Evolutionary conservation across 2,888 invertebrate species (phyloP).

Genomic region (Thysanoteuthis rhombus): DNA sequence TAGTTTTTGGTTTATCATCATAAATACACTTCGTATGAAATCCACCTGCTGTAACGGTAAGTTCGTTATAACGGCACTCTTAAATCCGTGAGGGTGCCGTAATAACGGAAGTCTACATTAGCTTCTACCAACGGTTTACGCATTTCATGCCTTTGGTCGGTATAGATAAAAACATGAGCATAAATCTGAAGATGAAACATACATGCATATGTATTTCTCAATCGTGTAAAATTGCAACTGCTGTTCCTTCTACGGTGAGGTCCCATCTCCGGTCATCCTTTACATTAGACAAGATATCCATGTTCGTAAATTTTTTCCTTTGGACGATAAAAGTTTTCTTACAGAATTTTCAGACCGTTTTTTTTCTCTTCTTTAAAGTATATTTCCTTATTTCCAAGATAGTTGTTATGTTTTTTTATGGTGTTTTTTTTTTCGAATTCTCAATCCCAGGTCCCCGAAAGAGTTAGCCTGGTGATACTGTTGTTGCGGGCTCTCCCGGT

Average conservation of each 20-base stretch:
- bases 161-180: neutral
- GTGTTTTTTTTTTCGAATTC: neutral
- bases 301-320: neutral
- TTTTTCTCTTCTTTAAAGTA: neutral
- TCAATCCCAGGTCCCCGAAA: neutral
- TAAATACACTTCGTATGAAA: no score
- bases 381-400: neutral
- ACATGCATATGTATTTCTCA: neutral
- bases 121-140: no score
- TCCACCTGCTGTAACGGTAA: no score
- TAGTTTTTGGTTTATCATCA: no score
- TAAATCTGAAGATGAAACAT: neutral
- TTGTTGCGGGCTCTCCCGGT: neutral
- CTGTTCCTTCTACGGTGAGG: neutral
- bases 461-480: neutral
- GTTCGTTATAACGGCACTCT: no score
- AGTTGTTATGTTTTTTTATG: no score
- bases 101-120: no score
- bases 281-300: neutral
- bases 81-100: no score
- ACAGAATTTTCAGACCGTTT: neutral
- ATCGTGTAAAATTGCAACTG: neutral
- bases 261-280: neutral
- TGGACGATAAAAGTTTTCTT: neutral
- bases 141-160: neutral